Percentiles rank a stretch among this genome's conserved stretches.
Evolutionary conservation across 2,888 invertebrate genomes (phyloP).

Genomic region (Ichneumoninae sp.): DNA sequence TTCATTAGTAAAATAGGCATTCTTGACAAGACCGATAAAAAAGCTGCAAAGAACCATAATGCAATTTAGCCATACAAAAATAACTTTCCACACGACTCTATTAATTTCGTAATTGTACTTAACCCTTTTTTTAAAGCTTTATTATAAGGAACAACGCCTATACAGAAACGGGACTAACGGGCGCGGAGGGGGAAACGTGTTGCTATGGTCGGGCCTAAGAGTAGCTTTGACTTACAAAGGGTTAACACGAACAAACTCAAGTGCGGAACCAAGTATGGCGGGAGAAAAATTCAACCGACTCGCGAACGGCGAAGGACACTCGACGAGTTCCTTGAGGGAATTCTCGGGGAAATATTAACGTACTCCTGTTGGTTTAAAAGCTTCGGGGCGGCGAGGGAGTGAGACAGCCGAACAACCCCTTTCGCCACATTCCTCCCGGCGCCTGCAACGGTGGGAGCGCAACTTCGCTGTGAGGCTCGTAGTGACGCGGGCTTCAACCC

Average conservation of each 20-base stretch:
- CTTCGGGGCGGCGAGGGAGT: conserved; percentile 46
- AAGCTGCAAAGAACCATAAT: no score
- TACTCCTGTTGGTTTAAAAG: conserved; percentile 69
- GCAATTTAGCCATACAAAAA: no score
- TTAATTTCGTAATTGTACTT: no score
- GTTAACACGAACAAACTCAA: background rate
- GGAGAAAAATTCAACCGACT: conserved; percentile 56
- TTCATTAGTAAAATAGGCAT: no score
- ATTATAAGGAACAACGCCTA: no score
- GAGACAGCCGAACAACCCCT: conserved; percentile 56
- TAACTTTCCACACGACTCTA: no score
- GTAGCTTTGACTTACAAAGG: background rate
- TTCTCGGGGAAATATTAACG: conserved; percentile 72
- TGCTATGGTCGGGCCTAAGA: no score
- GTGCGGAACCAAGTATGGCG: background rate
- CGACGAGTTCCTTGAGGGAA: conserved; percentile 67
- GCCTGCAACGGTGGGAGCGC: conserved; percentile 43
- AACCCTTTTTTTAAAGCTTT: no score
- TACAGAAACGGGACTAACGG: no score
- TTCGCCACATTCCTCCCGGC: conserved; percentile 25
- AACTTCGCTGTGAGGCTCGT: conserved; percentile 54
- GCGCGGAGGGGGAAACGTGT: no score
- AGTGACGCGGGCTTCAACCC: conserved; percentile 54
- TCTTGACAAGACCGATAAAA: no score
- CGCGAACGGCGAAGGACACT: conserved; percentile 61